Evolutionary conservation across 2,113 vertebrate species (phyloP).

Genomic region (Pholis gunnellus): DNA sequence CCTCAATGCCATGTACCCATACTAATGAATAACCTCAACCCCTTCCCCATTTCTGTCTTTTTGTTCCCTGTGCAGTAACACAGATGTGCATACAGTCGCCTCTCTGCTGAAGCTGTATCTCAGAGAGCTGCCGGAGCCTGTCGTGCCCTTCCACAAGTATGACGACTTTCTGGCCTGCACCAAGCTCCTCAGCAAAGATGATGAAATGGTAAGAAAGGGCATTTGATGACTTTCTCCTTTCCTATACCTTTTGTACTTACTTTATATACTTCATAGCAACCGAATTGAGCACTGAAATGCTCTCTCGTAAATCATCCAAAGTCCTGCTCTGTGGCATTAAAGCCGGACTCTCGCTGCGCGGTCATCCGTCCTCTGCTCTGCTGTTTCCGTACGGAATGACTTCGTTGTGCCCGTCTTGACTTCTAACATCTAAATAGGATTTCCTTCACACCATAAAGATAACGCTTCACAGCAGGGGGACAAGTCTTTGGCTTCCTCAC

Average conservation of each 20-base stretch:
- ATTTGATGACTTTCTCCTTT: background rate
- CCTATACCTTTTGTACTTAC: background rate
- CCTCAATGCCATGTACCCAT: background rate
- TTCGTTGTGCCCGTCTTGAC: conserved; percentile 16
- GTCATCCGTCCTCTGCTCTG: conserved; percentile 1
- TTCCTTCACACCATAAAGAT: conserved; percentile 19
- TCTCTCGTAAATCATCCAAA: background rate
- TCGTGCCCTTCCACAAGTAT: conserved; percentile 94
- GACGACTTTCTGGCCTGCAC: conserved; percentile 93
- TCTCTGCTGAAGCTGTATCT: conserved; percentile 97
- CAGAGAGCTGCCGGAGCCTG: conserved; percentile 95
- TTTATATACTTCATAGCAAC: background rate
- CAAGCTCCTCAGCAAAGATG: conserved; percentile 92
- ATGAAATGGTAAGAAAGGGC: conserved; percentile 88
- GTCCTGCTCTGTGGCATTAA: conserved; percentile 3
- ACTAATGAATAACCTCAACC: conserved; percentile 6
- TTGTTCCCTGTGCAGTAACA: conserved; percentile 85
- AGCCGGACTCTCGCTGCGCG: conserved; percentile 8
- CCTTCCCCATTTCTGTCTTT: background rate
- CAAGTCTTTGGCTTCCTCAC: background rate
- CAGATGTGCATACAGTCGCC: conserved; percentile 96
- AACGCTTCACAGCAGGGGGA: background rate
- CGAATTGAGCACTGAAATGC: background rate
- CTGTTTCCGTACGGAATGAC: conserved; percentile 22
- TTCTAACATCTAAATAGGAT: conserved; percentile 35